phyloP scores from a whole-genome alignment of 2,113 vertebrate genomes.

The Coptodon rendalli region DNA sequence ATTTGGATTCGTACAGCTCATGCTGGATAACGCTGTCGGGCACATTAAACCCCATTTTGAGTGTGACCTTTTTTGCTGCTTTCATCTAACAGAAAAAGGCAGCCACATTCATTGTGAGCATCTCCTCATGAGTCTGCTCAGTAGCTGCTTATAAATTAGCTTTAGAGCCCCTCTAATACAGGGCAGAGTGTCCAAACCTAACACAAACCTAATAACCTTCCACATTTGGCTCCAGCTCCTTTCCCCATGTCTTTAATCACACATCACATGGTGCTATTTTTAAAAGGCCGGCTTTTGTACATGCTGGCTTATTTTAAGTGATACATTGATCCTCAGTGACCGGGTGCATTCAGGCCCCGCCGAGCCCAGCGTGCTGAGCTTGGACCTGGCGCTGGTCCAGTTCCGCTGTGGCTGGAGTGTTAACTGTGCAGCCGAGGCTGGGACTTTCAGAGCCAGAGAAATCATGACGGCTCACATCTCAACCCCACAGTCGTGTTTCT shows the following conservation, averaged over 20 bases:
- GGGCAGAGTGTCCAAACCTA: conserved; percentile 11
- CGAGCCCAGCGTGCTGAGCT: not conserved
- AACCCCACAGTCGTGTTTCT: conserved; percentile 6
- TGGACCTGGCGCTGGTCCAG: conserved; percentile 22
- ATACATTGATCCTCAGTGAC: conserved; percentile 13
- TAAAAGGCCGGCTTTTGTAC: not conserved
- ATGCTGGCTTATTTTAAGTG: conserved; percentile 19
- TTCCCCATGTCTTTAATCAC: conserved; percentile 16
- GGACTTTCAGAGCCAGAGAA: conserved; percentile 29
- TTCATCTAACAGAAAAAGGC: conserved; percentile 21
- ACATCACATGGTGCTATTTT: conserved; percentile 17
- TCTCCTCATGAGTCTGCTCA: conserved; percentile 1
- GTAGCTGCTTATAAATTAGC: conserved; percentile 18
- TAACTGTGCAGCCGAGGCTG: conserved; percentile 25
- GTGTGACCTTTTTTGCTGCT: conserved; percentile 48
- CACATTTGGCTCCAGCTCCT: not conserved
- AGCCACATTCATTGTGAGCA: not conserved
- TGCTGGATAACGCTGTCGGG: conserved; percentile 19
- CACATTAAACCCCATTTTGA: conserved; percentile 36
- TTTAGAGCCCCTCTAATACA: conserved; percentile 5
- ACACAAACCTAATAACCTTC: conserved; percentile 19
- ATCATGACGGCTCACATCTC: conserved; percentile 28
- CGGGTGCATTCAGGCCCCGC: not conserved
- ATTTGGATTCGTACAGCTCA: conserved; percentile 25
- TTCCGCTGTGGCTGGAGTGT: conserved; percentile 22